Conservation (phyloP, 1,140 invertebrate genomes). For the Calliphora vicina region DNA sequence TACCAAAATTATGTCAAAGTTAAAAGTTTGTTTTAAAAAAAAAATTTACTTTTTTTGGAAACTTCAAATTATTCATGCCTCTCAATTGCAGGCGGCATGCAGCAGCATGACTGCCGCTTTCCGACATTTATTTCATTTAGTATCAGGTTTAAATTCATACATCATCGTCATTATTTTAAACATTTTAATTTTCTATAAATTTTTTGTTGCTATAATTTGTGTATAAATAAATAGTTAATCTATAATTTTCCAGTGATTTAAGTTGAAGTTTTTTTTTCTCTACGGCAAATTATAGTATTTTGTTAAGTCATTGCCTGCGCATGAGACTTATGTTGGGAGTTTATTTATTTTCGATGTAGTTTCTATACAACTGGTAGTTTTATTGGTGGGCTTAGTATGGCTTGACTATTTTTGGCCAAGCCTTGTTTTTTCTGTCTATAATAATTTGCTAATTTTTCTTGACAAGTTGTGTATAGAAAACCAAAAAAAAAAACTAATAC, state of each 20-base stretch:
- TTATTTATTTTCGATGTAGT: too few relatives aligned
- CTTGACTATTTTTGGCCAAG: background rate
- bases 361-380: background rate
- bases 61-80: too few relatives aligned
- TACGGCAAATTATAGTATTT: background rate
- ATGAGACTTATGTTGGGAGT: background rate
- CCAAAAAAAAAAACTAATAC: too few relatives aligned
- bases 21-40: too few relatives aligned
- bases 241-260: background rate
- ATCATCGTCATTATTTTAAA: background rate
- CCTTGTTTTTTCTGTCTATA: background rate
- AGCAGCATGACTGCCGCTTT: too few relatives aligned
- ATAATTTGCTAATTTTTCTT: conserved; percentile 1
- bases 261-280: background rate
- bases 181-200: background rate
- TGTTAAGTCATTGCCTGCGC: background rate
- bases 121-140: too few relatives aligned
- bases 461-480: background rate
- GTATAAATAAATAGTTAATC: background rate
- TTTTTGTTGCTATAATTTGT: background rate
- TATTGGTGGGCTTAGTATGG: background rate
- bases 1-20: too few relatives aligned
- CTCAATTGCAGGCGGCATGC: too few relatives aligned
- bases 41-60: too few relatives aligned
- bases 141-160: background rate